These are phyloP conservation scores for Temnothorax rugatulus DNA, from an alignment of 2,888 invertebrate species.

Conservation along the genomic window DNA sequence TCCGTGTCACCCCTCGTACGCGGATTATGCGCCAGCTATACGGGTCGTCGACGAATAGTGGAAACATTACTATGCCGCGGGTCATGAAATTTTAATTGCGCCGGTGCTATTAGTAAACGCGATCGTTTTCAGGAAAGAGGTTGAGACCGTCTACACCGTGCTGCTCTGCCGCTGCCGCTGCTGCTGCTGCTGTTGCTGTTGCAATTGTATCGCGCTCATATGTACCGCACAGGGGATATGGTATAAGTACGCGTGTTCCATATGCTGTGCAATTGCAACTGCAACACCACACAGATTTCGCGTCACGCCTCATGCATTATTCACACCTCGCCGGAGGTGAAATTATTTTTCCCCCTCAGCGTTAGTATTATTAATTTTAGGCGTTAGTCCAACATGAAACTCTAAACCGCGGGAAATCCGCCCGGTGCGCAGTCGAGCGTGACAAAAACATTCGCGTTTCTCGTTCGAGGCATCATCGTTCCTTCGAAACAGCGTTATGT, in stretches of 20 bases:
- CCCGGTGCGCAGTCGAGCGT: slow-evolving; percentile 6
- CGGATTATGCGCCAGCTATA: slow-evolving; percentile 16
- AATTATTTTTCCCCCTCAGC: slow-evolving; percentile 49
- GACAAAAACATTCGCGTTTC: slow-evolving; percentile 29
- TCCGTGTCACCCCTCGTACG: slow-evolving; percentile 13
- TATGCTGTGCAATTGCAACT: slow-evolving; percentile 50
- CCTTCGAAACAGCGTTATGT: neutral
- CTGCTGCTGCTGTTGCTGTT: neutral
- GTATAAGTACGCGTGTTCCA: slow-evolving; percentile 50
- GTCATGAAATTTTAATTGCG: slow-evolving; percentile 75
- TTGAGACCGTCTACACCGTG: slow-evolving; percentile 31
- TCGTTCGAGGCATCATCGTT: neutral
- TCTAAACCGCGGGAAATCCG: slow-evolving; percentile 25
- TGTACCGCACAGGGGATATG: slow-evolving; percentile 7
- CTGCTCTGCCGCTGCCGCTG: neutral
- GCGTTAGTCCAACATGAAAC: slow-evolving; percentile 33
- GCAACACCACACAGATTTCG: slow-evolving; percentile 31
- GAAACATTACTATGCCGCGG: slow-evolving; percentile 30
- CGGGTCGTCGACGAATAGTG: slow-evolving; percentile 44
- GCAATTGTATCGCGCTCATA: slow-evolving; percentile 28
- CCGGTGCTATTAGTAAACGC: slow-evolving; percentile 72
- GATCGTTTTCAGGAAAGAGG: slow-evolving; percentile 56
- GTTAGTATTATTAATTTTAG: slow-evolving; percentile 54
- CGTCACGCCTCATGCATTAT: slow-evolving; percentile 72
- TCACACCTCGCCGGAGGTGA: slow-evolving; percentile 66